Percentiles rank a stretch among this genome's conserved stretches.
phyloP scores from a whole-genome alignment of 1,140 invertebrate genomes.

The Caenorhabditis elegans region WBcel235 BX284606.5:2621501-2622000 shows the following conservation, averaged over 20 bases:
- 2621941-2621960: constrained; percentile 69
- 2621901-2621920: constrained; percentile 83
- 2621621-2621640: no score
- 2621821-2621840: constrained; percentile 75
- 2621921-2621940: constrained; percentile 68
- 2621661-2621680: constrained; percentile 10
- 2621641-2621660: no score
- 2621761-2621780: constrained; percentile 77
- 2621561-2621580: not conserved
- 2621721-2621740: not conserved
- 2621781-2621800: constrained; percentile 85
- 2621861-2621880: constrained; percentile 14
- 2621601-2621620: no score
- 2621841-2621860: constrained; percentile 49
- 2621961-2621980: not conserved
- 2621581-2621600: no score
- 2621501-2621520: constrained; percentile 5
- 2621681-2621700: not conserved
- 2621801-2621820: constrained; percentile 77
- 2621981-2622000: no score
- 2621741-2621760: constrained; percentile 36
- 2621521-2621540: not conserved
- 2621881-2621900: constrained; percentile 75
- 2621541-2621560: not conserved
- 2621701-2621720: not conserved